phyloP scores from a whole-genome alignment of 2,888 invertebrate genomes.

The Coremacera marginata region DNA sequence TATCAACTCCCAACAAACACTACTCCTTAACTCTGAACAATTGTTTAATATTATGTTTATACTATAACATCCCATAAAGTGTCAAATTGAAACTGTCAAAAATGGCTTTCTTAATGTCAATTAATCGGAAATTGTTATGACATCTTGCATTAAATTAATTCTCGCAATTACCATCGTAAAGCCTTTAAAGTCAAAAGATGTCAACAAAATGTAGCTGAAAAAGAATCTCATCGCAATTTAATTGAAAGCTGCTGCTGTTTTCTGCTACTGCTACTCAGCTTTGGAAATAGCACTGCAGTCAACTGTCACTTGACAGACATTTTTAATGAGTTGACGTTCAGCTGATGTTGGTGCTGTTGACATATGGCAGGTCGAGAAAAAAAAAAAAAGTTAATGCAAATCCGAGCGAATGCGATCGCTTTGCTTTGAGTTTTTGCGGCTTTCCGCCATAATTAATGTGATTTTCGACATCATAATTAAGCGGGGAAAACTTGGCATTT shows the following conservation, averaged over 20 bases:
- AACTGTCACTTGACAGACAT: conserved; percentile 27
- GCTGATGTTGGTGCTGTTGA: not conserved
- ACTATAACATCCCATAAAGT: not conserved
- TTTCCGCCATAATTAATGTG: conserved; percentile 14
- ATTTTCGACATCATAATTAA: conserved; percentile 18
- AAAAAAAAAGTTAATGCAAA: not conserved
- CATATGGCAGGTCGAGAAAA: conserved; percentile 1
- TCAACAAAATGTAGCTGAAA: not conserved
- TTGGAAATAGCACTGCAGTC: not conserved
- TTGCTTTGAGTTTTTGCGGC: conserved; percentile 15
- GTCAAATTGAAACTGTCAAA: conserved; percentile 9
- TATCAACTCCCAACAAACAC: no score
- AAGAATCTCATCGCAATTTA: not conserved
- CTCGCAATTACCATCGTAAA: not conserved
- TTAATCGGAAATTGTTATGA: conserved; percentile 13
- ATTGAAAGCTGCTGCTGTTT: not conserved
- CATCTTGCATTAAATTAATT: conserved; percentile 21
- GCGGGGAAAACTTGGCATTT: not conserved
- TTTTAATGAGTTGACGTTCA: conserved; percentile 27
- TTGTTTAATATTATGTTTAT: conserved; percentile 9
- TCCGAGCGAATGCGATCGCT: conserved; percentile 21
- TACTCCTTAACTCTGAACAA: not conserved
- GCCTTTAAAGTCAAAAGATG: conserved; percentile 18
- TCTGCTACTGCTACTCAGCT: not conserved
- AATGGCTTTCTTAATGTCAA: not conserved